Percentiles rank a stretch among this genome's conserved stretches.
phyloP scores from a whole-genome alignment of 2,888 invertebrate species.

The Dendrolimus houi region DNA sequence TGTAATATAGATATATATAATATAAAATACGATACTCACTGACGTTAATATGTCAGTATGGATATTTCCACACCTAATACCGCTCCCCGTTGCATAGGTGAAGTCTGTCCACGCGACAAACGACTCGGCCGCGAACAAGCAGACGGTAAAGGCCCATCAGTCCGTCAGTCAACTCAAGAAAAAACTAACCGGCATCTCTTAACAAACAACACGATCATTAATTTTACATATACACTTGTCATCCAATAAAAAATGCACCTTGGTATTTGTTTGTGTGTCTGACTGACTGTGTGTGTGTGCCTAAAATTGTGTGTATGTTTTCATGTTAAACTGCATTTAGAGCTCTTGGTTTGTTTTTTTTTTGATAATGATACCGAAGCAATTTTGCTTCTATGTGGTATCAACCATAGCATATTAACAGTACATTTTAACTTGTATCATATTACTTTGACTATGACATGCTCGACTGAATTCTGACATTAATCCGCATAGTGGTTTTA shows the following conservation, averaged over 20 bases:
- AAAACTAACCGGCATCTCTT: slow-evolving; percentile 43
- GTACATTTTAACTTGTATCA: too few species aligned
- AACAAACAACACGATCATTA: slow-evolving; percentile 10
- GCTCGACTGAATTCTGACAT: too few species aligned
- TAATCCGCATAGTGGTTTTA: too few species aligned
- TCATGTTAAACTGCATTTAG: too few species aligned
- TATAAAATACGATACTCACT: too few species aligned
- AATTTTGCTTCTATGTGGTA: too few species aligned
- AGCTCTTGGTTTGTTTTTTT: too few species aligned
- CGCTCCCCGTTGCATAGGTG: slow-evolving; percentile 29
- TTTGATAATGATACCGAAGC: too few species aligned
- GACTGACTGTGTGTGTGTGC: slow-evolving; percentile 22
- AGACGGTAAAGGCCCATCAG: slow-evolving; percentile 45
- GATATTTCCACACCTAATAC: slow-evolving; percentile 1
- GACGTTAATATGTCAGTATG: too few species aligned
- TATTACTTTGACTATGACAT: too few species aligned
- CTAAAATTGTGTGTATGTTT: slow-evolving; percentile 7
- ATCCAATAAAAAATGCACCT: slow-evolving; percentile 1
- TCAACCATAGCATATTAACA: too few species aligned
- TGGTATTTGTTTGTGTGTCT: slow-evolving; percentile 10
- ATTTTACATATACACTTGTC: slow-evolving; percentile 7
- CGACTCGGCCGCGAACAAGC: slow-evolving; percentile 45
- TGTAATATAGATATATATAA: too few species aligned
- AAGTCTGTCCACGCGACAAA: slow-evolving; percentile 71
- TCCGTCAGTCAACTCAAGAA: slow-evolving; percentile 65